phyloP scores from a whole-genome alignment of 2,888 invertebrate genomes.

The Acleris literana region DNA sequence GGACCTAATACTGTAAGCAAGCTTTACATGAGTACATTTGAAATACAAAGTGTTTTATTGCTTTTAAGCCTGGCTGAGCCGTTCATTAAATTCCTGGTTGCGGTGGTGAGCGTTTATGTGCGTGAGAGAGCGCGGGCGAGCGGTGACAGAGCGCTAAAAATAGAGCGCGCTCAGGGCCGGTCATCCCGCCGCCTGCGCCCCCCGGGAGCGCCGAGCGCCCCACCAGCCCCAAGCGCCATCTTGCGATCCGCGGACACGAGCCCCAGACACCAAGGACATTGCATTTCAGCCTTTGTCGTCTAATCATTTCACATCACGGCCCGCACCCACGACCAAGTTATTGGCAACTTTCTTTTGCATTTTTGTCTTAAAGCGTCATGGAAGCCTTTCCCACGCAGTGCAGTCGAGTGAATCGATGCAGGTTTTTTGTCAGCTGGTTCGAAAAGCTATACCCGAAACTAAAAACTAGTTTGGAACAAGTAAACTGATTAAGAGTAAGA shows the following conservation, averaged over 20 bases:
- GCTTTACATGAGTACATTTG: background rate
- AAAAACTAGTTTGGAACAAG: background rate
- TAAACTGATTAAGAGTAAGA: no score
- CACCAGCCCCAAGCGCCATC: slow-evolving; percentile 62
- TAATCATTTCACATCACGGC: slow-evolving; percentile 34
- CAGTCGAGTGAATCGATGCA: background rate
- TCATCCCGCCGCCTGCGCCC: slow-evolving; percentile 56
- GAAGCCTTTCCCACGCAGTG: slow-evolving; percentile 6
- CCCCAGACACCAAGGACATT: slow-evolving; percentile 63
- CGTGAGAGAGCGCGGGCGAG: slow-evolving; percentile 55
- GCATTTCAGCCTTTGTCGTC: slow-evolving; percentile 46
- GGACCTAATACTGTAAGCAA: background rate
- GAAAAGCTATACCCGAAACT: background rate
- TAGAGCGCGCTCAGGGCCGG: slow-evolving; percentile 66
- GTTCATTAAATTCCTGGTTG: slow-evolving; percentile 21
- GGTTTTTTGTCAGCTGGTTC: slow-evolving; percentile 10
- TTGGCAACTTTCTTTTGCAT: slow-evolving; percentile 1
- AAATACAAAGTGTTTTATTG: slow-evolving; percentile 11
- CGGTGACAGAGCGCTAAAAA: slow-evolving; percentile 81
- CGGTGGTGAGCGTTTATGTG: slow-evolving; percentile 45
- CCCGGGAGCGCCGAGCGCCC: slow-evolving; percentile 52
- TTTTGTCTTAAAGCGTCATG: background rate
- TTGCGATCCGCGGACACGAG: slow-evolving; percentile 65
- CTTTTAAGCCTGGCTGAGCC: slow-evolving; percentile 1
- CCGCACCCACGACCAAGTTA: background rate